Evolutionary conservation across 1,140 invertebrate species (phyloP).

Genomic region (Pseudachorutes palmiensis): DNA sequence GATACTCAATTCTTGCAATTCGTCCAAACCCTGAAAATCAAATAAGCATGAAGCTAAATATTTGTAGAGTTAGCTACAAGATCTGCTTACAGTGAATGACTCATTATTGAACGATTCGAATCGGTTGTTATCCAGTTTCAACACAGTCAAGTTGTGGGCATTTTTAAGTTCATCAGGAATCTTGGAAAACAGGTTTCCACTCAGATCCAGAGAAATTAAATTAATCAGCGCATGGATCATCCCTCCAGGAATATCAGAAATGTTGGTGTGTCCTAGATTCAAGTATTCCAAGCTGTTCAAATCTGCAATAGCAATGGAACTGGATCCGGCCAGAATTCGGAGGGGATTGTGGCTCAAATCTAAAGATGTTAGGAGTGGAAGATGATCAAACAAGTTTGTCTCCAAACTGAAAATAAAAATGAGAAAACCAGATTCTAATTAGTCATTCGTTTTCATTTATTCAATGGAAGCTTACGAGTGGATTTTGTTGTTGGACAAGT

Average conservation of each 20-base stretch:
- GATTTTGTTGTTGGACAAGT: slow-evolving; percentile 27
- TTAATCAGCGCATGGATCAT: slow-evolving; percentile 28
- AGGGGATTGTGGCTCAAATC: slow-evolving; percentile 35
- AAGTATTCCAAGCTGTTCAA: slow-evolving; percentile 24
- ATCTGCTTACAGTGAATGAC: slow-evolving; percentile 18
- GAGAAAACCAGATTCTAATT: background rate
- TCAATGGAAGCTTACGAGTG: slow-evolving; percentile 19
- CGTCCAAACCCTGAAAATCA: slow-evolving; percentile 10
- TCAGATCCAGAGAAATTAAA: slow-evolving; percentile 23
- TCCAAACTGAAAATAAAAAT: slow-evolving; percentile 16
- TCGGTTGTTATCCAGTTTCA: slow-evolving; percentile 29
- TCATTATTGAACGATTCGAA: slow-evolving; percentile 20
- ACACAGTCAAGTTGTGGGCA: slow-evolving; percentile 17
- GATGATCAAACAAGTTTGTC: slow-evolving; percentile 30
- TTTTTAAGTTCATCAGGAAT: slow-evolving; percentile 24
- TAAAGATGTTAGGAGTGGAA: slow-evolving; percentile 22
- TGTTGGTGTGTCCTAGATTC: slow-evolving; percentile 14
- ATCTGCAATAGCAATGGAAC: slow-evolving; percentile 15
- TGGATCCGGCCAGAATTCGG: slow-evolving; percentile 17
- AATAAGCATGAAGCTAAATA: slow-evolving; percentile 7
- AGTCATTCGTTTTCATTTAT: slow-evolving; percentile 2
- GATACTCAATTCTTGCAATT: slow-evolving; percentile 22
- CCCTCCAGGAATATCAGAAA: slow-evolving; percentile 23
- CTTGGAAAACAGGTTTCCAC: slow-evolving; percentile 19
- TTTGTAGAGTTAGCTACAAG: background rate